Base-by-base conservation (phyloP, 2,888 invertebrate genomes). In the Bedellia somnulentella region DNA sequence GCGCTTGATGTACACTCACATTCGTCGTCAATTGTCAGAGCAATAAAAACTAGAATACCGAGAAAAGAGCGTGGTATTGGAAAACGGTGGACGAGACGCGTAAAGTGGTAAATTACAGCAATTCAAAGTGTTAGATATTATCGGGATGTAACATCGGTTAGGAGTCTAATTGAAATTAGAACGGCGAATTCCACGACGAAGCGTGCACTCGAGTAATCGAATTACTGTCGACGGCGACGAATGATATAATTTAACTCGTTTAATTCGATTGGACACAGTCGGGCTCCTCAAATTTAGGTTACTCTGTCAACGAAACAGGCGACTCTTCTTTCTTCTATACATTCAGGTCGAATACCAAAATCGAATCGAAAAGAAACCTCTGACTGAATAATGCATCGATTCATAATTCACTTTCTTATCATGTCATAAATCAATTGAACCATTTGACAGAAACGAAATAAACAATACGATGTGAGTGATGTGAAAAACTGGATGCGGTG, bases 221-320 rank as follows among this genome's bases (percentile, higher is more conserved):
- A 60, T 71, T 66, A 71, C 54, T 37, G 54, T 44, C 52, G 53
- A 56, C 54, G 51, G 55, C 52, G 14, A 22, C 57, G 64, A 68
- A 61, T 71, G 64, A 68, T 67, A 70, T 68, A 67, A 71, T 68
- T 71, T 61, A 66, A 61, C 64, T 67, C 58, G 57, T 61, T 64
- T 60, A 70, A 70, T 68, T 61, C 52, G 60, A 68, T 66, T 55
- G 44, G 66, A 57, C 60, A 57, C 61, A 58, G 62, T 54, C 39
- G 61, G 54, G 63, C 60, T 60, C 66, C 52, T 50, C 43, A 55
- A 62, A 70, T 63, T 61, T 50, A 51, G 68, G 64, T 67, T 63
- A 58, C 52, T 52, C 51, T 46, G 49, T 45, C 48, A 41, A 42
- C 52, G 44, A 49, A 48, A 49, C 45, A 45, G 41, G 24, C 29